A percentile compares a stretch with the other conserved stretches of the same genome.
phyloP scores from a whole-genome alignment of 1,140 invertebrate genomes.

The Centruroides sculpturatus region DNA sequence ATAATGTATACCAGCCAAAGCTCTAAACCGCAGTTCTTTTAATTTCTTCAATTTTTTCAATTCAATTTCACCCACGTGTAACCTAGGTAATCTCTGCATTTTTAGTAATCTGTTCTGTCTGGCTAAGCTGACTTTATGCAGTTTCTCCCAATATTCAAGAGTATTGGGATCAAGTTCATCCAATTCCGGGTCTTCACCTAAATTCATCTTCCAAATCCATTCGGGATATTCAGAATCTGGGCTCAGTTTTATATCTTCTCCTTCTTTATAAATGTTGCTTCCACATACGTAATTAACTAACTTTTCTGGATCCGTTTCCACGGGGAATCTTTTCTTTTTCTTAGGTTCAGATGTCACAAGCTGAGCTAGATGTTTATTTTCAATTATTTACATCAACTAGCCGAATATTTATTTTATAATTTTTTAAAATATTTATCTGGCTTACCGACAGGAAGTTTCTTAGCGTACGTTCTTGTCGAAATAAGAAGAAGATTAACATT shows the following conservation, averaged over 20 bases:
- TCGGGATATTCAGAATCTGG: conserved; percentile 80
- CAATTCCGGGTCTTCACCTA: conserved; percentile 38
- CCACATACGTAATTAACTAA: conserved; percentile 71
- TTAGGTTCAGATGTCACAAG: no score
- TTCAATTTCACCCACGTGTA: conserved; percentile 6
- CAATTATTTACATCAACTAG: no score
- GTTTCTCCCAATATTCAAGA: conserved; percentile 60
- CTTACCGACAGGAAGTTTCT: no score
- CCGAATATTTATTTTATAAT: no score
- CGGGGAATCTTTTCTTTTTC: conserved; percentile 44
- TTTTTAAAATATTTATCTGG: no score
- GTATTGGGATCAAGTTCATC: conserved; percentile 62
- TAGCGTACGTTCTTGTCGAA: no score
- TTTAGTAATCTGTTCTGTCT: conserved; percentile 1
- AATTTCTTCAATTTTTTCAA: conserved; percentile 1
- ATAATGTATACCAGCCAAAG: conserved; percentile 12
- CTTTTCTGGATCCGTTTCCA: conserved; percentile 69
- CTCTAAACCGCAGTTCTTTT: conserved; percentile 13
- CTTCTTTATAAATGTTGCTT: conserved; percentile 57
- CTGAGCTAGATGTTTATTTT: no score
- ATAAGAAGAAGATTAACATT: no score
- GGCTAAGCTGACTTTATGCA: conserved; percentile 5
- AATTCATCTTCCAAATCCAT: conserved; percentile 71
- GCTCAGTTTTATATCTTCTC: conserved; percentile 67
- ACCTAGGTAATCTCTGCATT: background rate